Conservation (phyloP, 2,113 vertebrate species). For the Heterocephalus glaber region DNA sequence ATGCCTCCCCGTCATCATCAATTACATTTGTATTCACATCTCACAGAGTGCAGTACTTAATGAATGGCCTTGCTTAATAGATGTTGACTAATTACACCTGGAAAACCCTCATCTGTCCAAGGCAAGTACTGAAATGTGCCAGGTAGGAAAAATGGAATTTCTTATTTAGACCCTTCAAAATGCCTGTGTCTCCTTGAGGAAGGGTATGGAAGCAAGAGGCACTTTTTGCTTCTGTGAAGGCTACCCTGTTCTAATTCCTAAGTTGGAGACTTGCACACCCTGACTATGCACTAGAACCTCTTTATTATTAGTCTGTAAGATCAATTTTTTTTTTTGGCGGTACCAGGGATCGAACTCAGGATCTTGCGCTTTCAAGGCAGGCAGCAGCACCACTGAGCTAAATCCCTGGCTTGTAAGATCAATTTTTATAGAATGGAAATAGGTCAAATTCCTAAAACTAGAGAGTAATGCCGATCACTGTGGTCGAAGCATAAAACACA, state of each 20-base stretch:
- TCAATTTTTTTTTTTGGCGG: too few relatives aligned
- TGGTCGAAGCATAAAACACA: not conserved
- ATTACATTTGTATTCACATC: slow-evolving; percentile 49
- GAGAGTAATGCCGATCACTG: not conserved
- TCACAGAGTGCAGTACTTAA: slow-evolving; percentile 12
- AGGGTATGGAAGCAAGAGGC: not conserved
- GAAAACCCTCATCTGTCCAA: slow-evolving; percentile 43
- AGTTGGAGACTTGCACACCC: not conserved
- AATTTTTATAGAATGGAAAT: slow-evolving; percentile 34
- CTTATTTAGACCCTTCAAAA: not conserved
- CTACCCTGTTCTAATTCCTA: not conserved
- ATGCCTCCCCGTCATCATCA: slow-evolving; percentile 45
- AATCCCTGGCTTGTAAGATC: too few relatives aligned
- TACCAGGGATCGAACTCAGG: too few relatives aligned
- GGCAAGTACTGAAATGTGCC: slow-evolving; percentile 1
- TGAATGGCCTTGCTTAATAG: slow-evolving; percentile 58
- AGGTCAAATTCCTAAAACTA: slow-evolving; percentile 31
- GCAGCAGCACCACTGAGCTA: too few relatives aligned
- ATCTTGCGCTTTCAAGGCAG: too few relatives aligned
- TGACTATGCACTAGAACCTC: not conserved
- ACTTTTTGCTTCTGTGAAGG: slow-evolving; percentile 12
- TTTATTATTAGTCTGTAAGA: not conserved
- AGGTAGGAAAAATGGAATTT: slow-evolving; percentile 31
- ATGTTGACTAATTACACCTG: slow-evolving; percentile 58
- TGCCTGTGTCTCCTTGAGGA: not conserved